Percentiles rank a stretch among this genome's conserved stretches.
Evolutionary conservation across 2,797 vertebrate species (phyloP).

Genomic region (Cryptoprocta ferox): DNA sequence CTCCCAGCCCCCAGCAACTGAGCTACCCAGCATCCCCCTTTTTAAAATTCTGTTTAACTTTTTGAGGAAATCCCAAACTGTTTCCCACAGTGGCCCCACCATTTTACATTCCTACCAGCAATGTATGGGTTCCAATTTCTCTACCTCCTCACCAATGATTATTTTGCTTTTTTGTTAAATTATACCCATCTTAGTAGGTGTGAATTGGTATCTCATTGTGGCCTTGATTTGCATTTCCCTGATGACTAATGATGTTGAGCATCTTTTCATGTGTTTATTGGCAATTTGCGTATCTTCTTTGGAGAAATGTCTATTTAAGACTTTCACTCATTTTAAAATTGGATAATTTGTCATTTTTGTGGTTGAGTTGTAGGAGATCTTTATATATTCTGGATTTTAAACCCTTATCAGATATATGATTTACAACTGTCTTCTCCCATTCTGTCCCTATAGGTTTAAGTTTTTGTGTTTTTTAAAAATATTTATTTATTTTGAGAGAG

Average conservation of each 20-base stretch:
- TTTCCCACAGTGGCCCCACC: not conserved
- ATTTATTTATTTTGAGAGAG: too few species aligned
- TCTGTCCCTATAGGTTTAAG: not conserved
- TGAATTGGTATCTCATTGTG: not conserved
- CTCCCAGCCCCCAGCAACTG: not conserved
- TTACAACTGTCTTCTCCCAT: not conserved
- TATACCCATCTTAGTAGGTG: not conserved
- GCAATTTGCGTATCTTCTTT: not conserved
- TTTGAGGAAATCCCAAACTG: not conserved
- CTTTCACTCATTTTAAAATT: not conserved
- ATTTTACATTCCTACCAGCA: not conserved
- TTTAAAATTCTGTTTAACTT: not conserved
- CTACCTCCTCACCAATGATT: not conserved
- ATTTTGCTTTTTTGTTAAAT: not conserved
- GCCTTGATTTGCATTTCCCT: not conserved
- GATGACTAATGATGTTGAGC: not conserved
- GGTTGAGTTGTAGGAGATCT: not conserved
- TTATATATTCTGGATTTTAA: not conserved
- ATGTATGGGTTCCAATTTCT: not conserved
- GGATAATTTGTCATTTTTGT: not conserved
- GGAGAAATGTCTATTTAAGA: slow-evolving; percentile 1
- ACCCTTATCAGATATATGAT: not conserved
- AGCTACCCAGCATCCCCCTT: too few species aligned
- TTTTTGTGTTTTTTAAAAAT: too few species aligned
- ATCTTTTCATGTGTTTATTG: not conserved